Base-by-base conservation (phyloP, 2,888 invertebrate genomes). In the Drosophila sordidula region DNA sequence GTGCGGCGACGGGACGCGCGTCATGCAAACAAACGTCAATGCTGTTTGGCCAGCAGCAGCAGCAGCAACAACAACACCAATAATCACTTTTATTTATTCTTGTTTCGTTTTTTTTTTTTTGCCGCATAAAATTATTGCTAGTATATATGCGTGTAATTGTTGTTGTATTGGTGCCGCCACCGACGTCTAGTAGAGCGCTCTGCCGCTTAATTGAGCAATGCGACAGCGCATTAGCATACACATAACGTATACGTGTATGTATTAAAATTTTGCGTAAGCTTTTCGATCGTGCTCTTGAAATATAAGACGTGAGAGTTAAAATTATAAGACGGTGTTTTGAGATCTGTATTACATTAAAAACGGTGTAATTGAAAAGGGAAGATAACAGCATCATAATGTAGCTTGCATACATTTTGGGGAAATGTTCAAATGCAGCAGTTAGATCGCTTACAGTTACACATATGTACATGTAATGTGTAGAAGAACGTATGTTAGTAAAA, bases 11-110 rank as follows among this genome's bases (percentile, higher is more conserved):
- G 45, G 45, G n/a, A 34, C 38, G 49, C 59, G 61, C 81, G 87
- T 80, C 80, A 83, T 66, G 59, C 66, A 71, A 86, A 80, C 70
- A 66, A 82, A 81, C 87, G 71, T 84, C 81, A 87, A 83, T 83
- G 77, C 59, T 63, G 42, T 58, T 71, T 52, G 49, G 58, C 46
- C 56, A 61, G 26, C 50, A 59, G 54, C 54, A 59, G 54, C 54
- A 70, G 41, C 55, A 58, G 11, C 46, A 36, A 54, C 58, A 71
- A 42, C 55, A 63, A 50, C 46, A 55, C 44, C 42, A 58, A 61
- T 64, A 59, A 54, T 70, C 51, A 63, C 74, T 58, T 66, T 49
- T 67, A 47, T 62, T 64, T 77, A 68, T 73, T 72, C 51, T 69
- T 59, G 44, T 66, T 65, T 34, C 12, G 12, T 34, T 32, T 51